These are phyloP conservation scores for Unio pictorum DNA, from an alignment of 2,888 invertebrate species.

Conservation along the genomic window DNA sequence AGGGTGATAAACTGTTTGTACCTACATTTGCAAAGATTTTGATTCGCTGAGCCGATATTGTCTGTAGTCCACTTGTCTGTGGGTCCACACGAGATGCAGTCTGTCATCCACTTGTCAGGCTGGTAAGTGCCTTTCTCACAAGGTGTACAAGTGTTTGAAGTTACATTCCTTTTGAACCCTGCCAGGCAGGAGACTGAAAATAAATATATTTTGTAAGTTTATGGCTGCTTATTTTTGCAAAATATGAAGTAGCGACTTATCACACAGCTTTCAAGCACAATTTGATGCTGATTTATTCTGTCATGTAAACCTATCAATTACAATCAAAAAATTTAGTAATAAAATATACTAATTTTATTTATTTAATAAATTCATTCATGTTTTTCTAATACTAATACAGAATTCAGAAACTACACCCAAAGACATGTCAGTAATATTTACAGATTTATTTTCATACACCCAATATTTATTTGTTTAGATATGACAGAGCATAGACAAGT, in stretches of 20 bases:
- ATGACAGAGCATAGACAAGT: too few relatives aligned
- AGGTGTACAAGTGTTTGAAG: constrained; percentile 79
- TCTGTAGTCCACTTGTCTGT: constrained; percentile 69
- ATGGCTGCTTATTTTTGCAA: background rate
- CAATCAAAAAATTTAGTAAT: too few relatives aligned
- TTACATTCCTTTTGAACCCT: constrained; percentile 83
- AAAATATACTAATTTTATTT: too few relatives aligned
- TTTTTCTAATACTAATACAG: too few relatives aligned
- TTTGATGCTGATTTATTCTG: too few relatives aligned
- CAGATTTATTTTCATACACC: too few relatives aligned
- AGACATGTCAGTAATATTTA: too few relatives aligned
- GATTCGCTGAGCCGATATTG: constrained; percentile 17
- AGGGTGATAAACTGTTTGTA: background rate
- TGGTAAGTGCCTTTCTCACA: constrained; percentile 76
- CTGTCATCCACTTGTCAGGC: constrained; percentile 78
- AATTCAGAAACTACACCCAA: too few relatives aligned
- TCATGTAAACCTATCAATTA: too few relatives aligned
- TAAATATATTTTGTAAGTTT: background rate
- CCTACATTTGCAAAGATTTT: constrained; percentile 40
- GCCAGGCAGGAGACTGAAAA: constrained; percentile 81
- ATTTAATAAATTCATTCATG: too few relatives aligned
- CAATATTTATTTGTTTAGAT: too few relatives aligned
- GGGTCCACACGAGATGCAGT: constrained; percentile 76
- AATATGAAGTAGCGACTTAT: background rate
- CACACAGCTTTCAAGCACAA: too few relatives aligned